phyloP scores from a whole-genome alignment of 2,113 vertebrate genomes.

The Rhynchomys soricoides region DNA sequence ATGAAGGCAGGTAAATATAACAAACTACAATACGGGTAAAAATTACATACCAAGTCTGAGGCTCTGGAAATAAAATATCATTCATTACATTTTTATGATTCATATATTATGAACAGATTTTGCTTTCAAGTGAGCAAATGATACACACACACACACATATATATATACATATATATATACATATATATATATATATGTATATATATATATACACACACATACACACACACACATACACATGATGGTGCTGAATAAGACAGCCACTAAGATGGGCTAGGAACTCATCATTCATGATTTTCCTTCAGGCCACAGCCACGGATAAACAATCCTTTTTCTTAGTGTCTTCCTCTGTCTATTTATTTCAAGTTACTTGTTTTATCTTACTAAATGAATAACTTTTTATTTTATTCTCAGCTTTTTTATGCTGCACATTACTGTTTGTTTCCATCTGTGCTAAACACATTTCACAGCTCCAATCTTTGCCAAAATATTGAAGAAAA shows the following conservation, averaged over 20 bases:
- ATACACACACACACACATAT: too few species aligned
- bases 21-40: background rate
- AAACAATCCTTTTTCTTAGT: background rate
- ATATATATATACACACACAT: too few species aligned
- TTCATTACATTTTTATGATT: background rate
- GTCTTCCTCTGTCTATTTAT: background rate
- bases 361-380: background rate
- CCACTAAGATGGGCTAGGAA: background rate
- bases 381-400: background rate
- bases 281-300: background rate
- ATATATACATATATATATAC: too few species aligned
- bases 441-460: background rate
- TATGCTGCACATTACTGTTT: background rate
- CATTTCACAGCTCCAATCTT: background rate
- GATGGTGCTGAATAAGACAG: background rate
- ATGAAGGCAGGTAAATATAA: background rate
- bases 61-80: background rate
- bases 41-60: background rate
- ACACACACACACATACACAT: too few species aligned
- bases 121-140: background rate
- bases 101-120: background rate
- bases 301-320: background rate
- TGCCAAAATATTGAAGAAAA: background rate
- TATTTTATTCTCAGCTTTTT: background rate
- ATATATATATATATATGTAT: too few species aligned